Percentiles rank a stretch among this genome's conserved stretches.
These are phyloP conservation scores for Apodemia duryi DNA, from an alignment of 2,888 invertebrate genomes.

Conservation along the genomic window DNA sequence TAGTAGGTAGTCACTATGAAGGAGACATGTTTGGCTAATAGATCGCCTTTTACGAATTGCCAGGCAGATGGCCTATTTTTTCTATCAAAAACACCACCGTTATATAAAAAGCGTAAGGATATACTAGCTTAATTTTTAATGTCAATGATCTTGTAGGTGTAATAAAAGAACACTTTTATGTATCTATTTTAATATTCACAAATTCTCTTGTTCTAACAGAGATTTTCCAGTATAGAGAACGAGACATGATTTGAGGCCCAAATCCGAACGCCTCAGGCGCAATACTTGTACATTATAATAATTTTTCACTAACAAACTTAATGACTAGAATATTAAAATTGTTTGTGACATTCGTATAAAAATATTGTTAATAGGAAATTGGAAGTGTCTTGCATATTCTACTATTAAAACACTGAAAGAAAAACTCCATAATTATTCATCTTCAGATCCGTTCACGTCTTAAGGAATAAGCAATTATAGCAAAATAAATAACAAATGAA, in stretches of 20 bases:
- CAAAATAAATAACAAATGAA: conserved; percentile 59
- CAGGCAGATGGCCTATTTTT: no score
- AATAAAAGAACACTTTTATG: conserved; percentile 27
- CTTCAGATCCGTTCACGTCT: conserved; percentile 52
- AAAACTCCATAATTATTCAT: conserved; percentile 43
- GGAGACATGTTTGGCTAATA: no score
- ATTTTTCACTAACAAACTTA: conserved; percentile 68
- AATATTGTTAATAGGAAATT: conserved; percentile 64
- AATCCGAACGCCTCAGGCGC: conserved; percentile 59
- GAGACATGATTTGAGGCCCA: conserved; percentile 55
- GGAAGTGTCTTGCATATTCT: conserved; percentile 64
- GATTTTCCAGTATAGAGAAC: conserved; percentile 57
- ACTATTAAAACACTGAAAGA: conserved; percentile 56
- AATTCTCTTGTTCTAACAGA: conserved; percentile 56
- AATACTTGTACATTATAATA: conserved; percentile 40
- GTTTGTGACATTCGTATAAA: conserved; percentile 57
- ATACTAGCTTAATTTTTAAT: no score
- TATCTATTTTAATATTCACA: conserved; percentile 32
- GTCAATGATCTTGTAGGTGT: conserved; percentile 16
- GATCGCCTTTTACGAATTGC: no score
- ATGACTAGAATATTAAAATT: conserved; percentile 69
- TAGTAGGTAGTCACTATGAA: no score
- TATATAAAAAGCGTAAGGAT: no score
- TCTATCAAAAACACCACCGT: no score
- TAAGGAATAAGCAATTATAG: conserved; percentile 64